Conservation (phyloP, 2,113 vertebrate species). For the Eretmochelys imbricata region DNA sequence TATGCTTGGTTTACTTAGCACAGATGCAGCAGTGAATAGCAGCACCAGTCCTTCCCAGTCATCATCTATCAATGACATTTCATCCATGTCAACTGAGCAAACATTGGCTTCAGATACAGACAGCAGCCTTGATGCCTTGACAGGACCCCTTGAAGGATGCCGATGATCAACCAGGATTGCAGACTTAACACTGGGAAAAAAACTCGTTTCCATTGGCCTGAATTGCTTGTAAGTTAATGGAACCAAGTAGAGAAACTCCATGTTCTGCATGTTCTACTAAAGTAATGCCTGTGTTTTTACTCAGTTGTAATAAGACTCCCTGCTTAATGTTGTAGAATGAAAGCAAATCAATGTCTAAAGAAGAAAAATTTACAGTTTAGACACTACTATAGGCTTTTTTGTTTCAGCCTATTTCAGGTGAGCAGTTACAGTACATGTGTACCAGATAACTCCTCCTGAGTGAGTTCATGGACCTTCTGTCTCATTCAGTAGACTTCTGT, state of each 20-base stretch:
- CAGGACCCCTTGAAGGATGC: slow-evolving; percentile 92
- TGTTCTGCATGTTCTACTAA: slow-evolving; percentile 85
- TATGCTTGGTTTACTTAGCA: slow-evolving; percentile 83
- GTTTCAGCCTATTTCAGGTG: slow-evolving; percentile 83
- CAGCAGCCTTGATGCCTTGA: slow-evolving; percentile 96
- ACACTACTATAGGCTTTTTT: slow-evolving; percentile 60
- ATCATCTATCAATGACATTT: slow-evolving; percentile 97
- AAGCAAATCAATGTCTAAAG: slow-evolving; percentile 74
- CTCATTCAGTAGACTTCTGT: slow-evolving; percentile 64
- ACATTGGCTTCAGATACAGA: slow-evolving; percentile 98
- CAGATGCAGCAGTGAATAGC: slow-evolving; percentile 91
- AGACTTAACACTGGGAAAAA: slow-evolving; percentile 64
- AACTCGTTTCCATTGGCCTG: slow-evolving; percentile 71
- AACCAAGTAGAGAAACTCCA: slow-evolving; percentile 81
- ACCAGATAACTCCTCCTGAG: slow-evolving; percentile 40
- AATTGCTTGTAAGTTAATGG: slow-evolving; percentile 78
- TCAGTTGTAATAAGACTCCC: slow-evolving; percentile 77
- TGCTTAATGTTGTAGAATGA: slow-evolving; percentile 77
- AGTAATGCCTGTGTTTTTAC: slow-evolving; percentile 79
- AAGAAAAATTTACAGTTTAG: slow-evolving; percentile 60
- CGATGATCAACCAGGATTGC: slow-evolving; percentile 78
- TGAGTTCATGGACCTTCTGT: slow-evolving; percentile 58
- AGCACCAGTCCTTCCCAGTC: slow-evolving; percentile 93
- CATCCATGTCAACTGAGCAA: slow-evolving; percentile 98
- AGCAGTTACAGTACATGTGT: slow-evolving; percentile 77